Base-by-base conservation (phyloP, 2,888 invertebrate species). In the Metellina segmentata region DNA sequence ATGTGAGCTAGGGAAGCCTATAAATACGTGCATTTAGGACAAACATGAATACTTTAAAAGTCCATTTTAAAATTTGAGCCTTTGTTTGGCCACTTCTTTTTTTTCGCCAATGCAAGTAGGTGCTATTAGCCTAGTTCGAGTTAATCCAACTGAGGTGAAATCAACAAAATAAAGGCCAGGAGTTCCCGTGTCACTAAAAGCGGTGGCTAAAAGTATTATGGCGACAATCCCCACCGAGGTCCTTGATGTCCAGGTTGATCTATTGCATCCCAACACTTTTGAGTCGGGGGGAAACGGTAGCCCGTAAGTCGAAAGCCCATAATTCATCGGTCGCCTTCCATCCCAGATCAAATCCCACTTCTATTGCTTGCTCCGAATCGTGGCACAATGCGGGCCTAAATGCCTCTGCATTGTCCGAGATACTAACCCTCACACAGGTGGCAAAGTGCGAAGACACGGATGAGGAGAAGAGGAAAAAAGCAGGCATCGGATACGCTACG, bases 351-450 rank as follows among this genome's bases (percentile, higher is more conserved):
- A 90, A 90, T 90, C 90, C 90, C 85, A 70, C 82, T 89, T 70
- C 82, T 71, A 85, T 85, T 70, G 82, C 89, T 7, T 74, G 53
- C 86, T 78, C 69, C 69, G 70, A 53, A 51, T 51, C 71, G 70
- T 51, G 71, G 71, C 53, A 81, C 91, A 91, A 91, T 91, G 91
- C 82, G 48, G 4, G 11, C 78, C 91, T 91, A 91, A 91, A 91
- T 91, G 91, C 91, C 83, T 34, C 49, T 7, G 87, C 82, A 91
- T 91, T 91, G 91, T 91, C 87, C 91, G 82, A 86, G 13, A 48
- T 51, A 11, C 61, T 61, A 61, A 70, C 72, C 72, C 61, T 72
- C 49, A 69, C 70, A 91, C 91, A 91, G 91, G 91, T 91, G 87
- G 87, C 75, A 79, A 88, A 85, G 82, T 82, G 52, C 19, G 70